Base-by-base conservation (phyloP, 2,113 vertebrate species). In the Alethe castanea region DNA sequence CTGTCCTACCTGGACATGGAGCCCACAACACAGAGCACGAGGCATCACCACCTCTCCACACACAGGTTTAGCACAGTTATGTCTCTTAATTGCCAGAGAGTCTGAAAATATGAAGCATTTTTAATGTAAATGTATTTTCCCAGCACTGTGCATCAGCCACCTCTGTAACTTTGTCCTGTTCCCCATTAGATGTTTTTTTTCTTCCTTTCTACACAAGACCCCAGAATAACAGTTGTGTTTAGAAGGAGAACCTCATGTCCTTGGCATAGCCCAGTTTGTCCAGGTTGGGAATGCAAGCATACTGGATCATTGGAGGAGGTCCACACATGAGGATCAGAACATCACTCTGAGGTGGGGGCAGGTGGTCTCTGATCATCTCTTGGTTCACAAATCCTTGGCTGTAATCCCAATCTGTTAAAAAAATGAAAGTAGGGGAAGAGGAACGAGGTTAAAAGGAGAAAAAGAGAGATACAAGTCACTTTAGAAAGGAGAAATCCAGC, bases 281-380 rank as follows among this genome's bases (percentile, higher is more conserved):
- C 96, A 99, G 97, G 96, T 98, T 99, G 80, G 99, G 99, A 98
- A 98, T 98, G 97, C 99, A 99, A 73, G 99, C 99, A 2, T 98
- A 99, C 98, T 99, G 99, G 97, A 99, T 99, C 99, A 99, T 99
- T 4, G 99, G 99, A 8, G 99, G 99, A 12, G 99, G 99, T 2
- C 99, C 99, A 5, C 99, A 99, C 99, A 99, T 99, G 67, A 99
- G 98, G 84, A 99, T 97, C 78, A 99, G 98, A 8, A 98, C 98
- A 76, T 99, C 98, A 0, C 98, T 98, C 3, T 98, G 87, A 0
- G 99, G 98, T 0, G 98, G 97, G 0, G 99, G 99, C 33, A 99
- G 98, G 76, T 98, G 99, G 5, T 98, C 97, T 52, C 96, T 98
- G 80, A 99, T 97, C 99, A 99, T 99, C 45, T 99, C 98, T 73